Base-by-base conservation (phyloP, 2,888 invertebrate species). In the Catonia carolina region DNA sequence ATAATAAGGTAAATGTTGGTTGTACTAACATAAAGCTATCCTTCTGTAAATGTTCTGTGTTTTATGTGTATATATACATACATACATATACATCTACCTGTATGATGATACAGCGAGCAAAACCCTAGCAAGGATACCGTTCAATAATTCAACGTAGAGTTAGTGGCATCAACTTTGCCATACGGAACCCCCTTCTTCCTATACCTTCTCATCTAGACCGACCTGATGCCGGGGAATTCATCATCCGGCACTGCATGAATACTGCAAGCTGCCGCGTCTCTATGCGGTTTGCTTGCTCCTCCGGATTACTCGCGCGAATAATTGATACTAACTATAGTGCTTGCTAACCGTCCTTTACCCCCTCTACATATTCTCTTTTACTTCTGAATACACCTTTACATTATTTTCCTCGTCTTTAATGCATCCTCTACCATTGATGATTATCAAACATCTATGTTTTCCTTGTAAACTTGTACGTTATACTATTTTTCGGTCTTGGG, bases 131-230 rank as follows among this genome's bases (percentile, higher is more conserved):
- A 42, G 18, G 42, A 22, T 42, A 22, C 20, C 22, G 42, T n/a
- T 42, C n/a, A 42, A 42, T 42, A 17, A 42, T 42, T 42, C 42
- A 42, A 20, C n/a, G 18, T 18, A 18, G 42, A 42, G 42, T 42
- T 42, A 42, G 42, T 42, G 42, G 42, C 42, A 42, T 42, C 42
- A 42, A 42, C 42, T 42, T 42, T 42, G 42, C 20, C 42, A 22
- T 27, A 27, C 8, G n/a, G n/a, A n/a, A 27, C 27, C 8, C 27
- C 8, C 27, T 27, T 27, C 27, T 27, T 8, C 8, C 27, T 27
- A 27, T n/a, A n/a, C n/a, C n/a, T n/a, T 27, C 27, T 27, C 27
- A 27, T 27, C 27, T 6, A 27, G 17, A n/a, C 42, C 3, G 42
- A 18, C n/a, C 42, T 42, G n/a, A n/a, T n/a, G 42, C 22, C 42